A percentile compares a stretch with the other conserved stretches of the same genome.
phyloP scores from a whole-genome alignment of 2,888 invertebrate species.

The Petrolisthes cinctipes region DNA sequence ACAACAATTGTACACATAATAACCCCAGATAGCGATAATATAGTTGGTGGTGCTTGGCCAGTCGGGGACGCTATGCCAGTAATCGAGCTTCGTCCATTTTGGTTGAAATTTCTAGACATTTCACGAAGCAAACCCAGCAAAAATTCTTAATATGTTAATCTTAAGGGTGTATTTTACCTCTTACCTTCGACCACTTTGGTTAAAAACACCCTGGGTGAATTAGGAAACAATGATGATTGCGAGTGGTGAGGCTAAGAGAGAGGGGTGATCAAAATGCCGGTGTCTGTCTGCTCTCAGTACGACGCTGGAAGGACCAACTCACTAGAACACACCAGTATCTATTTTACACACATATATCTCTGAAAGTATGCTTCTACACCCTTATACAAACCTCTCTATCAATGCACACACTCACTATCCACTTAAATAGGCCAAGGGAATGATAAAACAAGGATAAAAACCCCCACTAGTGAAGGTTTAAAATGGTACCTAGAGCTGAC shows the following conservation, averaged over 20 bases:
- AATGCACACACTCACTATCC: background rate
- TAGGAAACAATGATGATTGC: background rate
- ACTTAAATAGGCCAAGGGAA: constrained; percentile 4
- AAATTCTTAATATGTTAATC: background rate
- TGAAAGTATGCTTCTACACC: constrained; percentile 19
- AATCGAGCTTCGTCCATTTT: constrained; percentile 12
- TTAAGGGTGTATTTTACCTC: background rate
- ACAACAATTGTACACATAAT: no score
- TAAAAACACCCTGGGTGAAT: background rate
- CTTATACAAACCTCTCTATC: background rate
- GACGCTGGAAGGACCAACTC: constrained; percentile 58
- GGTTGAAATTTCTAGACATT: constrained; percentile 17
- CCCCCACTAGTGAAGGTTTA: no score
- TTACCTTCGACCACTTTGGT: background rate
- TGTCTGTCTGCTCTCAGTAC: constrained; percentile 43
- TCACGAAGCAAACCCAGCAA: background rate
- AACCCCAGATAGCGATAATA: background rate
- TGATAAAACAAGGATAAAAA: background rate
- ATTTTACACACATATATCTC: background rate
- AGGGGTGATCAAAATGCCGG: constrained; percentile 51
- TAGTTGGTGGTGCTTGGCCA: background rate
- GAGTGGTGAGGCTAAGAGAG: background rate
- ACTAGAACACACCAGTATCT: constrained; percentile 29
- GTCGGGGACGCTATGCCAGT: constrained; percentile 18
- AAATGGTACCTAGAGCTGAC: constrained; percentile 4